phyloP scores from a whole-genome alignment of 30 jellyfish, hydroid and myxozoan genomes.

The Aurelia aurita complex sp. Pacific region DNA sequence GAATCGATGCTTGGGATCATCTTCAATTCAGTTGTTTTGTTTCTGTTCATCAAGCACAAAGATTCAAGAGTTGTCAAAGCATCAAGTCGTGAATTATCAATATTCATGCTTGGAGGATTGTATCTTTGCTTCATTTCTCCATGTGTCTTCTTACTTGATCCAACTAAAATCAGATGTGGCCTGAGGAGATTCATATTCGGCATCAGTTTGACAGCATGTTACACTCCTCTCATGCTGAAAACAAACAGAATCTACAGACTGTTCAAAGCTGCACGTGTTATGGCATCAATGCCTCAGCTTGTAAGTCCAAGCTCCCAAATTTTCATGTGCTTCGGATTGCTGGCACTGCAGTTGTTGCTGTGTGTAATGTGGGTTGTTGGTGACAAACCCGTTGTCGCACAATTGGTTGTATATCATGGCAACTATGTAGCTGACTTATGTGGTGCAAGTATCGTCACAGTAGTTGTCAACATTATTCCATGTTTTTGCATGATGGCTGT shows the following conservation, averaged over 20 bases:
- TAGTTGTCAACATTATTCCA: constrained; percentile 53
- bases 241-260: constrained; percentile 81
- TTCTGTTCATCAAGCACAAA: constrained; percentile 19
- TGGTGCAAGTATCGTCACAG: constrained; percentile 14
- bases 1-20: constrained; percentile 36
- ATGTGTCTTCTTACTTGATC: constrained; percentile 33
- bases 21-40: constrained; percentile 16
- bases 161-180: constrained; percentile 55
- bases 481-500: constrained; percentile 69
- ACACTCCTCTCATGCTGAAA: constrained; percentile 81
- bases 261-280: constrained; percentile 64
- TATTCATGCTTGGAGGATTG: constrained; percentile 54
- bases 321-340: constrained; percentile 69
- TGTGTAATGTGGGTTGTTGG: constrained; percentile 77
- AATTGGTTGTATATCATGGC: constrained; percentile 47
- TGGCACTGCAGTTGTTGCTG: constrained; percentile 66
- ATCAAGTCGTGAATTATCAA: constrained; percentile 70
- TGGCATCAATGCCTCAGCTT: constrained; percentile 48
- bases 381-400: constrained; percentile 62
- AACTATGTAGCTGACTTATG: constrained; percentile 50
- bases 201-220: constrained; percentile 75
- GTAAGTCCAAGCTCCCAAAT: constrained; percentile 79
- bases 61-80: constrained; percentile 59
- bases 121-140: constrained; percentile 63
- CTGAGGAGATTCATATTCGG: constrained; percentile 74